Base-by-base conservation (phyloP, 2,797 vertebrate genomes). In the Philypnodon macrostomus region DNA sequence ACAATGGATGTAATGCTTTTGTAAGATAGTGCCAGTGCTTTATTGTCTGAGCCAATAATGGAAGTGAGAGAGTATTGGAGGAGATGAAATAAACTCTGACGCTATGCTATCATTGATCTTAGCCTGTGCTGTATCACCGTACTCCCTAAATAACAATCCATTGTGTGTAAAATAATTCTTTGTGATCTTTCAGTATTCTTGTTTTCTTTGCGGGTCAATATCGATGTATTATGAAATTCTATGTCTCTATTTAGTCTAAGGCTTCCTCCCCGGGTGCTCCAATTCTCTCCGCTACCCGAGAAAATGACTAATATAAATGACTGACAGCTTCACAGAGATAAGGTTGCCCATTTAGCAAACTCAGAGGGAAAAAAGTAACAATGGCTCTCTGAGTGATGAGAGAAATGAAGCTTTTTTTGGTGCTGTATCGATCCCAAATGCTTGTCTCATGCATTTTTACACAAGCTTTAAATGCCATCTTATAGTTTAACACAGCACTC, bases 361-460 rank as follows among this genome's bases (percentile, higher is more conserved):
- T 62, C 39, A 60, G 68, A 64, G 53, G 75, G 63, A 77, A 81
- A 63, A 69, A 69, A 74, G 38, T 58, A 58, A 64, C 52, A 67
- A 55, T 47, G 60, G 53, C 51, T 81, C 67, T 73, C 55, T 56
- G 62, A 79, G 75, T 51, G 49, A 74, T 75, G 55, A 77, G 58
- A 79, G 57, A 84, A 82, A 83, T 75, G 37, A 86, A 77, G 69
- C 82, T 87, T 86, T 87, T 70, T 85, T 86, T 69, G 63, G 65
- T 60, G 37, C 54, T 53, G 51, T 71, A 86, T 89, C 53, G 81
- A 88, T 87, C 66, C 51, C 53, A 16, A 65, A 61, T 65, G 64
- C 74, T 79, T 81, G 79, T 81, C 80, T 88, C 75, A 85, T 89
- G 77, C 77, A 86, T 90, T 89, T n/a, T 89, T 87, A 85, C 80